Evolutionary conservation across 2,113 vertebrate species (phyloP), one percentile per base, ranked within the genome.

Genomic region (Platichthys stellatus): DNA sequence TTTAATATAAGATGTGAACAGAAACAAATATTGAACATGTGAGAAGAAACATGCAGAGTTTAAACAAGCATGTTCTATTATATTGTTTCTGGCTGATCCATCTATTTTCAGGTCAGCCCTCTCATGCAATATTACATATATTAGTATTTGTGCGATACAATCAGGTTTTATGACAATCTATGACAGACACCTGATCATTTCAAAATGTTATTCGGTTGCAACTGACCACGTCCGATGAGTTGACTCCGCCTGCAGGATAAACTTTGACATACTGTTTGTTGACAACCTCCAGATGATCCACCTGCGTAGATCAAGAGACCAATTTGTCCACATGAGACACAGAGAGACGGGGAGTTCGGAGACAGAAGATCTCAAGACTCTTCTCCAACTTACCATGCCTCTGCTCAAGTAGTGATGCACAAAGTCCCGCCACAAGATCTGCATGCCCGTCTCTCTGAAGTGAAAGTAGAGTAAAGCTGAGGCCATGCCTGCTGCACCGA

Each of bases 271-370:
- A 54, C 14, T 54, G 18, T 54, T 54, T 54, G 51, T 54, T 54
- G 18, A 54, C 51, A 21, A 54, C 51, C 51, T 54, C 51, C 51
- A 54, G 51, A n/a, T 54, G 51, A 54, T 54, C 51, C 51, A 54
- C 51, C 51, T 54, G 51, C 20, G 20, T 2, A n/a, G 51, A n/a
- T n/a, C 18, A 53, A 21, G 51, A 54, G 23, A 54, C 13, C 18
- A 20, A 21, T n/a, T n/a, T n/a, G 51, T 21, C 51, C 18, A n/a
- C 51, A n/a, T 54, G 51, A 8, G 10, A 54, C 20, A 53, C 20
- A n/a, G 20, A 53, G 15, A 20, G 10, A 20, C 31, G 1, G 4
- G 5, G 51, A 53, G 18, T n/a, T 9, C 6, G 7, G 20, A n/a
- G 5, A 21, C 51, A 8, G 51, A 54, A 54, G 18, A 54, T 15